phyloP scores from a whole-genome alignment of 2,113 vertebrate species.

The Pluvialis apricaria region DNA sequence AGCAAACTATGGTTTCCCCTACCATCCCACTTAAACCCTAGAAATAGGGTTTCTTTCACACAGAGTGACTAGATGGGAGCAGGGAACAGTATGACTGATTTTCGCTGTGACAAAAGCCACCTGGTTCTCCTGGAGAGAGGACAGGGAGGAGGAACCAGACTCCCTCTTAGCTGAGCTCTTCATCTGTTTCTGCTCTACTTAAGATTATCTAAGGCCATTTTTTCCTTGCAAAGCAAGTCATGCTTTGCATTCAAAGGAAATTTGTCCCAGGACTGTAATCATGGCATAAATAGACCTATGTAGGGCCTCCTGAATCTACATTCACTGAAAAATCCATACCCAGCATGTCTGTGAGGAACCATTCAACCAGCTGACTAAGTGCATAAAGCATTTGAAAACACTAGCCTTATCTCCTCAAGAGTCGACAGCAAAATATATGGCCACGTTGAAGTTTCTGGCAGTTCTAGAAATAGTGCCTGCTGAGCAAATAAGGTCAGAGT shows the following conservation, averaged over 20 bases:
- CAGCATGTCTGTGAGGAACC: not conserved
- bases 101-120: constrained; percentile 24
- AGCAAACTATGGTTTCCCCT: not conserved
- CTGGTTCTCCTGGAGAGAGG: constrained; percentile 17
- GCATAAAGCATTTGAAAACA: constrained; percentile 51
- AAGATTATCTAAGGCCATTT: constrained; percentile 27
- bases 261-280: constrained; percentile 33
- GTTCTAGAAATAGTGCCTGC: constrained; percentile 50
- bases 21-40: constrained; percentile 6
- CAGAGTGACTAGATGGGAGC: constrained; percentile 9
- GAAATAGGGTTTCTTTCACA: constrained; percentile 49
- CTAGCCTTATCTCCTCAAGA: constrained; percentile 51
- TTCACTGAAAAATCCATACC: constrained; percentile 31
- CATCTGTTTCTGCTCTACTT: not conserved
- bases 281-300: constrained; percentile 38
- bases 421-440: constrained; percentile 47
- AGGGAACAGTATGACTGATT: constrained; percentile 2
- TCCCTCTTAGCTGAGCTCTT: not conserved
- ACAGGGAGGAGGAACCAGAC: not conserved
- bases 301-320: constrained; percentile 30
- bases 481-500: constrained; percentile 61
- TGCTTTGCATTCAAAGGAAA: constrained; percentile 38
- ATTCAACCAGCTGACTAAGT: constrained; percentile 44
- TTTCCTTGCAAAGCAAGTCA: not conserved
- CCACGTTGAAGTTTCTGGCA: constrained; percentile 51